These are phyloP conservation scores for Quiscalus mexicanus DNA, from an alignment of 2,113 vertebrate genomes.

Conservation along the genomic window DNA sequence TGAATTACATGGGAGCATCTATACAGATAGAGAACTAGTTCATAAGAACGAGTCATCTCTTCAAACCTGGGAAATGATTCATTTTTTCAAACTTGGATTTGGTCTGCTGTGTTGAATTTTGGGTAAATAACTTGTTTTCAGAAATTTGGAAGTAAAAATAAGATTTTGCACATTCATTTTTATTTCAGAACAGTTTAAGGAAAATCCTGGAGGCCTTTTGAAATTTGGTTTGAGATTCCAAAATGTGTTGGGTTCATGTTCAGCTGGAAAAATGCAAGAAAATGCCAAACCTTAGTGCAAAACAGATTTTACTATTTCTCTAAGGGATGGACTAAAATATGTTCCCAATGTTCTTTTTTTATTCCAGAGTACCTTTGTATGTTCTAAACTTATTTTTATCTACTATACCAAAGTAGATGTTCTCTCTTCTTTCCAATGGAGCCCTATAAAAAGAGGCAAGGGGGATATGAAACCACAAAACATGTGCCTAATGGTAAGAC, in stretches of 20 bases:
- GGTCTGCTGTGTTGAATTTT: neutral
- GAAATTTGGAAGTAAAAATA: neutral
- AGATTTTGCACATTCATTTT: neutral
- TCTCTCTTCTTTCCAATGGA: neutral
- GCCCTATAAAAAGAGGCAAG: neutral
- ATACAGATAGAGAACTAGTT: neutral
- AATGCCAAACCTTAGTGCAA: neutral
- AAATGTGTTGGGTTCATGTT: neutral
- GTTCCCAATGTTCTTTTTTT: neutral
- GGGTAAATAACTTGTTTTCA: neutral
- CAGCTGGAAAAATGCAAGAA: neutral
- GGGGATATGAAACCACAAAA: neutral
- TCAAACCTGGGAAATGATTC: neutral
- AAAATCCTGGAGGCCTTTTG: neutral
- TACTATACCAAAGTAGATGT: neutral
- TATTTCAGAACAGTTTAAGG: neutral
- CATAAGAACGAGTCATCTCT: accelerated
- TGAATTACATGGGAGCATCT: neutral
- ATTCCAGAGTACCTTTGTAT: neutral
- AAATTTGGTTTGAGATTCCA: neutral
- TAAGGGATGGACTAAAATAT: neutral
- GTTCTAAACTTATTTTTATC: neutral
- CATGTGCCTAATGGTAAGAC: neutral
- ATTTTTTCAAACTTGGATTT: neutral
- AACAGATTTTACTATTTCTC: neutral